Percentiles rank a stretch among this genome's conserved stretches.
Evolutionary conservation across 2,113 vertebrate genomes (phyloP).

Genomic region (Etheostoma spectabile): DNA sequence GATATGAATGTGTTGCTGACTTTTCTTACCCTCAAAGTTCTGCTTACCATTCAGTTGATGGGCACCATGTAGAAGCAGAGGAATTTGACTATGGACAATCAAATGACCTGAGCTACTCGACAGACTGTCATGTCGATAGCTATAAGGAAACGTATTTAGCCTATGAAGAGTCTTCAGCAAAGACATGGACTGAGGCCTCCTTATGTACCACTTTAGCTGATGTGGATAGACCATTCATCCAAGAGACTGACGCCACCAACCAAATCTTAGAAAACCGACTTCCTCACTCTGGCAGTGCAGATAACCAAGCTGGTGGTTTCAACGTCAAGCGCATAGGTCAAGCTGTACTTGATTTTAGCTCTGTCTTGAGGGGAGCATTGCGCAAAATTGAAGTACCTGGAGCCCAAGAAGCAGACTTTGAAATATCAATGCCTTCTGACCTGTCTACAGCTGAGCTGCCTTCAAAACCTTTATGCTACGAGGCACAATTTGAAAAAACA

Average conservation of each 20-base stretch:
- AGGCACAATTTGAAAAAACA: conserved; percentile 32
- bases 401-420: conserved; percentile 60
- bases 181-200: conserved; percentile 53
- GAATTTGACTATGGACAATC: conserved; percentile 49
- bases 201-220: conserved; percentile 11
- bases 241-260: conserved; percentile 12
- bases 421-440: conserved; percentile 50
- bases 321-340: conserved; percentile 90
- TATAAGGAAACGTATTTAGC: conserved; percentile 52
- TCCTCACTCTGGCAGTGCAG: conserved; percentile 60
- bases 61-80: conserved; percentile 39
- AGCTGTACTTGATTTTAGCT: conserved; percentile 90
- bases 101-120: conserved; percentile 44
- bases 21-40: conserved; percentile 68
- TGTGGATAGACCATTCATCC: conserved; percentile 5
- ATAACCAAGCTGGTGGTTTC: conserved; percentile 85
- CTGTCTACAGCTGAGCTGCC: conserved; percentile 21
- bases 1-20: conserved; percentile 54
- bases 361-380: conserved; percentile 89
- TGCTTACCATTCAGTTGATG: conserved; percentile 68
- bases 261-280: conserved; percentile 39
- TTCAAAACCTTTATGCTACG: conserved; percentile 36
- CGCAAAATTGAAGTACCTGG: conserved; percentile 87
- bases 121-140: conserved; percentile 41
- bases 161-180: conserved; percentile 41